phyloP scores from a whole-genome alignment of 2,113 vertebrate genomes.

The Dasyornis broadbenti region DNA sequence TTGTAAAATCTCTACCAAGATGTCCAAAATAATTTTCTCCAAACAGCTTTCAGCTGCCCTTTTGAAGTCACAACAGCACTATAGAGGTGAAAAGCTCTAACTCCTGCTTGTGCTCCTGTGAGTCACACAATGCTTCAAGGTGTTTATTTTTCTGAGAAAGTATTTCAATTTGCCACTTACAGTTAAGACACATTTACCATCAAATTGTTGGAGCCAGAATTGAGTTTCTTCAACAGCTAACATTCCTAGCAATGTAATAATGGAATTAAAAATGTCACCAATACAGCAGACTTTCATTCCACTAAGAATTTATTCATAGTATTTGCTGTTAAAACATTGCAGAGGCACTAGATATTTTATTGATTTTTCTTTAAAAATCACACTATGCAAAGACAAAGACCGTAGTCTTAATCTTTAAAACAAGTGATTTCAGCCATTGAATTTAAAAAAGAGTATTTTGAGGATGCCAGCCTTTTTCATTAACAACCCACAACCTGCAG shows the following conservation, averaged over 20 bases:
- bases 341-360: background rate
- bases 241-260: background rate
- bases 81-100: background rate
- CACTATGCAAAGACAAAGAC: background rate
- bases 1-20: background rate
- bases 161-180: background rate
- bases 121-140: background rate
- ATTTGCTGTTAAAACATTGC: background rate
- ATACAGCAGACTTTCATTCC: background rate
- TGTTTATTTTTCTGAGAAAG: background rate
- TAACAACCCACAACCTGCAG: background rate
- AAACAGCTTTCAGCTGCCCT: background rate
- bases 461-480: background rate
- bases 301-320: background rate
- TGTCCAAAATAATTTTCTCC: background rate
- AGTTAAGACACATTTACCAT: background rate
- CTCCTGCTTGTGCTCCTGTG: background rate
- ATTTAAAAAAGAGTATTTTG: background rate
- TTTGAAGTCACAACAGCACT: background rate
- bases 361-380: background rate
- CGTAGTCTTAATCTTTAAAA: background rate
- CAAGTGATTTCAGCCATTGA: background rate
- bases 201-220: background rate
- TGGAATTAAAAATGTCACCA: background rate
- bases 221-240: background rate